These are phyloP conservation scores for Noturus placidus DNA, from an alignment of 2,113 vertebrate species.

Conservation along the genomic window DNA sequence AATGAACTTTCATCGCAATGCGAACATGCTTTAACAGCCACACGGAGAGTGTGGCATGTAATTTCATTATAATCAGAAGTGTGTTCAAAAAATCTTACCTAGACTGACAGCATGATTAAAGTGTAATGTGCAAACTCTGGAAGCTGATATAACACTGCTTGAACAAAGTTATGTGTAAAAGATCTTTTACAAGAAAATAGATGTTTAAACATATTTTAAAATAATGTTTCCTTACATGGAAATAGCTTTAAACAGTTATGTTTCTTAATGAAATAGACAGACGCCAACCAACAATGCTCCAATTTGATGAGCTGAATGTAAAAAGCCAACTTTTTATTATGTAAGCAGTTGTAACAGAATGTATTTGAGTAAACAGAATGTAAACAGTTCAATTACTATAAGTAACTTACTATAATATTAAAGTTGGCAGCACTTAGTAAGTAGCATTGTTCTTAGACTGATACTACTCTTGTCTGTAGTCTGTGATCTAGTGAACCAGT, in stretches of 20 bases:
- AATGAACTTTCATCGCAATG: constrained; percentile 55
- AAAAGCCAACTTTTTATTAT: background rate
- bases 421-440: background rate
- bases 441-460: background rate
- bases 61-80: constrained; percentile 58
- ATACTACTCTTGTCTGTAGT: background rate
- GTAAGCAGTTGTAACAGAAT: background rate
- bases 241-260: background rate
- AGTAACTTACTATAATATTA: background rate
- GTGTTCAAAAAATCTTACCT: constrained; percentile 42
- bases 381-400: background rate
- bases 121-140: constrained; percentile 36
- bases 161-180: constrained; percentile 19
- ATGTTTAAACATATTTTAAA: background rate
- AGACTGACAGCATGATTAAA: constrained; percentile 52
- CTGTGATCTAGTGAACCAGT: background rate
- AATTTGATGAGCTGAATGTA: background rate
- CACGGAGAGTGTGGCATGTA: constrained; percentile 49
- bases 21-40: constrained; percentile 54
- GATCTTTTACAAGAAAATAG: background rate
- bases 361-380: background rate
- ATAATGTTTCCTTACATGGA: background rate
- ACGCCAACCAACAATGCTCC: background rate
- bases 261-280: background rate
- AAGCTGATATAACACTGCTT: constrained; percentile 32